Percentiles rank a stretch among this genome's conserved stretches.
phyloP scores from a whole-genome alignment of 2,113 vertebrate species.

The Xerus inauris region DNA sequence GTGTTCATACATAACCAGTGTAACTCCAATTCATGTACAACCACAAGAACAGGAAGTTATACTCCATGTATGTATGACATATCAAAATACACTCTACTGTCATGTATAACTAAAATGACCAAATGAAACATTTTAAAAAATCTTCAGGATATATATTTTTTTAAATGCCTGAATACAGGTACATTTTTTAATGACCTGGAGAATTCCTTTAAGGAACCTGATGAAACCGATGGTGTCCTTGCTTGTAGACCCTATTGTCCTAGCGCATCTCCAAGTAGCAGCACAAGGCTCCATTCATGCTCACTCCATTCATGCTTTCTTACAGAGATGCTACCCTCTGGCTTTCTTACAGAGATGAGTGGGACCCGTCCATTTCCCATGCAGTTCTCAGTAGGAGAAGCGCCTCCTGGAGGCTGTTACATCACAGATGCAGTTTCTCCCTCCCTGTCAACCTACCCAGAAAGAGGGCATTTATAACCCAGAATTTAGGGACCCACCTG shows the following conservation, averaged over 20 bases:
- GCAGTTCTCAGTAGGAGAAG: background rate
- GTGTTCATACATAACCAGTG: too few species aligned
- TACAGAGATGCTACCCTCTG: background rate
- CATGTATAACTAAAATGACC: too few species aligned
- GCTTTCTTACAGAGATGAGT: background rate
- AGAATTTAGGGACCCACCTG: background rate
- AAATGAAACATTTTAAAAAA: too few species aligned
- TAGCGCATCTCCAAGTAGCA: background rate
- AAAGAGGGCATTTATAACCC: background rate
- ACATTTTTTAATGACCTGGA: background rate
- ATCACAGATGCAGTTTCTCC: background rate
- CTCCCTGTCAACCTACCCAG: background rate
- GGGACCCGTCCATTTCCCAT: background rate
- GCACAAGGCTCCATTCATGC: background rate
- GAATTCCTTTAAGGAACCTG: background rate
- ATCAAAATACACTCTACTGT: too few species aligned
- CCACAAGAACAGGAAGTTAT: too few species aligned
- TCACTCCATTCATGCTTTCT: background rate
- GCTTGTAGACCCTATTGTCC: background rate
- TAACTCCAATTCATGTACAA: too few species aligned
- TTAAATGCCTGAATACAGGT: background rate
- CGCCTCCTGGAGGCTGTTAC: background rate
- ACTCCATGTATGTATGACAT: too few species aligned
- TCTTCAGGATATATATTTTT: background rate
- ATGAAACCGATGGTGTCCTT: background rate